These are phyloP conservation scores for Nephrotoma flavescens DNA, from an alignment of 2,888 invertebrate genomes.

Conservation along the genomic window DNA sequence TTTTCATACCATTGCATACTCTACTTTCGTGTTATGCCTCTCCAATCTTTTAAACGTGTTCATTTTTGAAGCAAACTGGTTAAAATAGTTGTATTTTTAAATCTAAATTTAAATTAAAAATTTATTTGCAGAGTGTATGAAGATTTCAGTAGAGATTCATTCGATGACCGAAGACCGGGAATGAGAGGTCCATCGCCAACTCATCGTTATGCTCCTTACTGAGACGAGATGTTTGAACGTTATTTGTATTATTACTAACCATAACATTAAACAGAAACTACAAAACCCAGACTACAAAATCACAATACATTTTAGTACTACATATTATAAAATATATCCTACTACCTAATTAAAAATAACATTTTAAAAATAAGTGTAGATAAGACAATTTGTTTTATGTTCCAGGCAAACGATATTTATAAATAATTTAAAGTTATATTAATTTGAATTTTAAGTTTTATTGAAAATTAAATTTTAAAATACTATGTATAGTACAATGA, in stretches of 20 bases:
- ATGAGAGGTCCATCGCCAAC: slow-evolving; percentile 73
- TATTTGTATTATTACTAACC: slow-evolving; percentile 5
- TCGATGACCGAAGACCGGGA: slow-evolving; percentile 57
- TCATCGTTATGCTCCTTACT: slow-evolving; percentile 76
- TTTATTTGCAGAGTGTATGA: slow-evolving; percentile 54
- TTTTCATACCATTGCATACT: no score
- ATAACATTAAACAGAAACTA: neutral
- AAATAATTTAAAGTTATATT: neutral
- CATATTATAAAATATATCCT: neutral
- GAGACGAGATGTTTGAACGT: slow-evolving; percentile 23
- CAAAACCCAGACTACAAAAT: neutral
- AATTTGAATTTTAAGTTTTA: neutral
- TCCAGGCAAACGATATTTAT: neutral
- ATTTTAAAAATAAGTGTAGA: neutral
- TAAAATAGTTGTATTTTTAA: neutral
- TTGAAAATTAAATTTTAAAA: neutral
- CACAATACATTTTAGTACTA: neutral
- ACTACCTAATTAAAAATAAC: neutral
- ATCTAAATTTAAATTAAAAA: neutral
- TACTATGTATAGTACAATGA: neutral
- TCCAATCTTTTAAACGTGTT: no score
- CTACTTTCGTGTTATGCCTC: no score
- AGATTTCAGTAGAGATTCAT: slow-evolving; percentile 77
- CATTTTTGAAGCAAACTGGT: no score
- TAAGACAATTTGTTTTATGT: neutral